Evolutionary conservation across 2,888 invertebrate species (phyloP), one percentile per base, ranked within the genome.

Genomic region (Cistogaster globosa): DNA sequence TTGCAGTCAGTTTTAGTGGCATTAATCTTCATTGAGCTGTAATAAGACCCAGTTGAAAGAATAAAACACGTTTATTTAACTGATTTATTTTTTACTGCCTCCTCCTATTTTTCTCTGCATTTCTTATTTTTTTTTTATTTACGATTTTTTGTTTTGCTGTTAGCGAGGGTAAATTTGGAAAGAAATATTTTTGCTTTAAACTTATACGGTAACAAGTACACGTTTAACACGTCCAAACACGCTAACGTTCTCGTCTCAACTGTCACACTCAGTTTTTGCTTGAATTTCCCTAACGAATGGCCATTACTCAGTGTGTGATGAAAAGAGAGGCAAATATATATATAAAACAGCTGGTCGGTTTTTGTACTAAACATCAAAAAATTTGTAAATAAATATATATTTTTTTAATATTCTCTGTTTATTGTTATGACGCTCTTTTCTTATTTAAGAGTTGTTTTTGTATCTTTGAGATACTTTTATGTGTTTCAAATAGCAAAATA

Each of bases 231-330:
- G 85, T 85, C 85, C 85, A 85, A 82, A 82, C 85, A 82, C 82
- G 82, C 65, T 85, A 67, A 85, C 85, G 85, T 85, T 85, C 82
- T 85, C 75, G 85, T 79, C 82, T 85, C 85, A 85, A 85, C 85
- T 85, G 82, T 76, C 60, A 65, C 53, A 71, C 82, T 82, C 82
- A 85, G 82, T 78, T 85, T 85, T 82, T 85, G 74, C 78, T 75
- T 63, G 45, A 65, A 63, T 74, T 16, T 71, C 65, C 65, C 55
- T 18, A 71, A 65, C 69, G 78, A 20, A 51, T 57, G 75, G 12
- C 60, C 75, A 60, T 82, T 48, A 55, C 7, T 38, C 65, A 65
- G 65, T 62, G 57, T 74, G 57, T 9, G 79, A n/a, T 5, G 79
- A 76, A 86, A 63, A 76, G 83, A 76, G 83, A 86, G 79, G 62